phyloP scores from a whole-genome alignment of 2,888 invertebrate genomes.

The Phaedon cochleariae region DNA sequence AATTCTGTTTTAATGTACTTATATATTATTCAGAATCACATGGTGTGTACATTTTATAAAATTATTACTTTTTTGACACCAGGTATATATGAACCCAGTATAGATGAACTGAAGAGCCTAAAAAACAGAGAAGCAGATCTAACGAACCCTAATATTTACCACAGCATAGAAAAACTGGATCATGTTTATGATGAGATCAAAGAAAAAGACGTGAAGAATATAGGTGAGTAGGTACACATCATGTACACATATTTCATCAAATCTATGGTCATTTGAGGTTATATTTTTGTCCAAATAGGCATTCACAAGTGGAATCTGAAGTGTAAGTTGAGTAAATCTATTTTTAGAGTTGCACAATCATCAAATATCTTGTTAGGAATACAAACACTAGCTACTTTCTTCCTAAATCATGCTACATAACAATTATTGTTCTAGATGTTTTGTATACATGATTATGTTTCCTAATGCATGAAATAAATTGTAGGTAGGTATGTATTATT shows the following conservation, averaged over 20 bases:
- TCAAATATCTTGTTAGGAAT: too few species aligned
- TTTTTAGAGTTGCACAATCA: too few species aligned
- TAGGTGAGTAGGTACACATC: conserved; percentile 70
- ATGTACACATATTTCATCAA: not conserved
- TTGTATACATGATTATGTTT: too few species aligned
- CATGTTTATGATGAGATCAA: conserved; percentile 92
- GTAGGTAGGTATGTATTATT: too few species aligned
- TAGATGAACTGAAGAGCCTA: conserved; percentile 73
- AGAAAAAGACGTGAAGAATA: conserved; percentile 76
- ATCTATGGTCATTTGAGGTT: not conserved
- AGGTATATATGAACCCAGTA: conserved; percentile 64
- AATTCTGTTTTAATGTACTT: too few species aligned
- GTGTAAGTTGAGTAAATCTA: conserved; percentile 2
- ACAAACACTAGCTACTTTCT: too few species aligned
- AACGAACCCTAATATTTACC: conserved; percentile 87
- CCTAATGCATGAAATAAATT: too few species aligned
- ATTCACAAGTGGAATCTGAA: conserved; percentile 7
- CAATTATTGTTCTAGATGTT: too few species aligned
- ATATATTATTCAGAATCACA: too few species aligned
- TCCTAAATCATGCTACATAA: too few species aligned
- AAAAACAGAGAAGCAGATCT: conserved; percentile 88
- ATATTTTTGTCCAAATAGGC: not conserved
- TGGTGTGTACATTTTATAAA: too few species aligned
- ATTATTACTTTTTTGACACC: conserved; percentile 60
- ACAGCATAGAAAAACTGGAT: conserved; percentile 81